Base-by-base conservation (phyloP, 2,113 vertebrate species). In the Myxocyprinus asiaticus region DNA sequence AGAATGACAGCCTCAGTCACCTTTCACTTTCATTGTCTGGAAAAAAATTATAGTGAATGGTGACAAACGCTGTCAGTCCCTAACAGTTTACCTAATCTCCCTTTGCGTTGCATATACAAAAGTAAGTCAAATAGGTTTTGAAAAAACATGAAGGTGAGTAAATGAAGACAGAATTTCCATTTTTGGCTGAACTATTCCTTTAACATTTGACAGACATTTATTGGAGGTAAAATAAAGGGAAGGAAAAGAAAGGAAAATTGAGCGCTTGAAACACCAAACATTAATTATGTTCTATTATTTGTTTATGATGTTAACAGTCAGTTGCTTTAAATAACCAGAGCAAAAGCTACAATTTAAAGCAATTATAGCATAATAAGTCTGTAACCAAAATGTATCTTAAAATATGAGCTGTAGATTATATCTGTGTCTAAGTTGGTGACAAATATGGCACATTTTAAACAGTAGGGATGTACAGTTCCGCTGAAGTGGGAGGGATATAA, bases 331-430 rank as follows among this genome's bases (percentile, higher is more conserved):
- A 64, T 75, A 75, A 75, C 47, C 12, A 4, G 0, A 10, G 3
- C 59, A 14, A 63, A 75, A 64, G 59, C 47, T 65, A n/a, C 73
- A 11, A 65, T 76, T 76, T 76, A 50, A 51, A 76, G 11, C 53
- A 76, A 76, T 65, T 65, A 65, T 65, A 15, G 61, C 22, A 33
- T 33, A 11, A 44, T 51, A 65, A 43, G 12, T 55, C 43, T 44
- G 73, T 11, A 43, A 43, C 2, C 11, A 55, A 53, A 65, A 44
- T 65, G 43, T 12, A 43, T 65, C 22, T 65, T 50, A 22, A 43
- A 48, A 9, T 48, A 14, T 9, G n/a, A 73, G 56, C 44, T 73
- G 43, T 14, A 5, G 55, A 47, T 61, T 65, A 44, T 43, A 15
- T 65, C 22, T 73, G 43, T 73, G 43, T 73, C 6, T 12, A 47